These are phyloP conservation scores for Albula goreensis DNA, from an alignment of 2,113 vertebrate species.

Conservation along the genomic window DNA sequence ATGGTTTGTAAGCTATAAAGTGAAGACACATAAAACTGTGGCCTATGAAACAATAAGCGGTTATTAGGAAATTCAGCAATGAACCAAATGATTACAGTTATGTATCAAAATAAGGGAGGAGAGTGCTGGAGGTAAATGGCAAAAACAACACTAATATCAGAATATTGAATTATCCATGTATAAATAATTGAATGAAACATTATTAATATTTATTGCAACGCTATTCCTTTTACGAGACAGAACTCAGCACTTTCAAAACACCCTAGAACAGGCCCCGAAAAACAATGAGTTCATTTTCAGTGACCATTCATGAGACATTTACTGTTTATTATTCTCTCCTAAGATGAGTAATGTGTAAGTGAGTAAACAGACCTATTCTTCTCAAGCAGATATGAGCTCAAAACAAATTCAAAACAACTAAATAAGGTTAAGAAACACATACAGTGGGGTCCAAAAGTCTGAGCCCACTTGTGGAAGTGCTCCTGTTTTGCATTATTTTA, in stretches of 20 bases:
- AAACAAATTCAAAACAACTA: too few relatives aligned
- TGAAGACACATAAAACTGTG: neutral
- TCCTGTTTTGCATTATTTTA: too few relatives aligned
- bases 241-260: neutral
- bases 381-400: too few relatives aligned
- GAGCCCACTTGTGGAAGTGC: too few relatives aligned
- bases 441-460: too few relatives aligned
- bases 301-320: neutral
- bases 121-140: neutral
- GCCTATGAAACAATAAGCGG: neutral
- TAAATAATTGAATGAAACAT: neutral
- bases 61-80: neutral
- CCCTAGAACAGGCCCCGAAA: neutral
- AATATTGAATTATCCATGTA: neutral
- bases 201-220: neutral
- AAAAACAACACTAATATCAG: neutral
- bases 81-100: neutral
- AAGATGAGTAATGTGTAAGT: too few relatives aligned
- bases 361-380: too few relatives aligned
- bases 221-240: neutral
- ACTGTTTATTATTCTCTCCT: neutral
- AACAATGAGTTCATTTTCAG: neutral
- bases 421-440: too few relatives aligned
- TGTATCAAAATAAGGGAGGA: neutral
- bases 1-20: neutral